Base-by-base conservation (phyloP, 2,888 invertebrate species). In the Allolobophora icterica region DNA sequence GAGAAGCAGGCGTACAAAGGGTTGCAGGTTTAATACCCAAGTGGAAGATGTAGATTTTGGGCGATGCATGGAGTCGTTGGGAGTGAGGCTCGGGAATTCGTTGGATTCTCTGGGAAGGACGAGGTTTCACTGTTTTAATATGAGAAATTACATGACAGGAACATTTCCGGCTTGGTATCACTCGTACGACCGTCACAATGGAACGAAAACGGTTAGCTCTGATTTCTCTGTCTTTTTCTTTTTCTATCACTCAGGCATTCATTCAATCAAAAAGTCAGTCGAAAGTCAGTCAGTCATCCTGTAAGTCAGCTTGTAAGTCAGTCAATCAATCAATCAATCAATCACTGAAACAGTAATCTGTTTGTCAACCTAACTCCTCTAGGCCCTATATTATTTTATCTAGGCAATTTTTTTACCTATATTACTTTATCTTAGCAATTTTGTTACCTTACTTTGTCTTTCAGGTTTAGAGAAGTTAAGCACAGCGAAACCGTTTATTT, bases 61-160 rank as follows among this genome's bases (percentile, higher is more conserved):
- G 4, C 92, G 92, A 89, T 95, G 95, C 93, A 93, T 95, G 93
- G 92, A 94, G 90, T 93, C 93, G n/a, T 91, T 94, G 38, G 94
- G 94, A 3, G 94, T 95, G 0, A 94, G 93, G 90, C 92, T 94
- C 11, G 93, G 93, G 11, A 93, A 94, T 87, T 94, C 94, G 5
- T 92, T 93, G 42, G 95, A 95, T 91, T 92, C 90, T 38, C 89
- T 94, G 40, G 94, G 94, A 6, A 92, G 94, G 90, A 93, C 93
- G 89, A 92, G 94, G 42, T 95, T 94, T 92, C 94, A 95, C 91
- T 94, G 94, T 90, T 95, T 95, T 92, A 92, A 93, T 83, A 93
- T 94, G 34, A 93, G 93, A 38, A 93, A 93, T 15, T 94, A 94
- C 92, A 90, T 94, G 33, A 92, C 93, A 42, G 94, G 94, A 6